Evolutionary conservation across 1,140 invertebrate species (phyloP).

Genomic region (Cherax destructor): DNA sequence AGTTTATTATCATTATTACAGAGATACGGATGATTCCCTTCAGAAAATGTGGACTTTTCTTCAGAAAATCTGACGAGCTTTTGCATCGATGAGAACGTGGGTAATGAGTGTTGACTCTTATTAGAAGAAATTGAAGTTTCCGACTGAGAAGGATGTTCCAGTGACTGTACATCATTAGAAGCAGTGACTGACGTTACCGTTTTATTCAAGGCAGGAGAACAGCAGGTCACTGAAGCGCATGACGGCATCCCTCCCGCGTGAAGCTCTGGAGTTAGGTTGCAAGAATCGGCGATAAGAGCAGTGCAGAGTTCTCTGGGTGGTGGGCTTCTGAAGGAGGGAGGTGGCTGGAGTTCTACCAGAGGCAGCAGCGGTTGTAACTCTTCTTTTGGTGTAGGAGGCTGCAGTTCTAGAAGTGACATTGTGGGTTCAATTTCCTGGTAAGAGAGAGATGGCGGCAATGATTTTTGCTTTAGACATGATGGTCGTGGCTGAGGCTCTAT

Average conservation of each 20-base stretch:
- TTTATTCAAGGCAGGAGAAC: not conserved
- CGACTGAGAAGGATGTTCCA: not conserved
- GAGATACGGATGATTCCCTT: not conserved
- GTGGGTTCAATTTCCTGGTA: not conserved
- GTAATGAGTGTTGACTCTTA: not conserved
- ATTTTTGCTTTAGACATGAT: not conserved
- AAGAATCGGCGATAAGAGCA: not conserved
- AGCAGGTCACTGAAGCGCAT: not conserved
- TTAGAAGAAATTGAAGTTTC: not conserved
- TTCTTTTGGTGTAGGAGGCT: slow-evolving; percentile 11
- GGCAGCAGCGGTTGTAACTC: slow-evolving; percentile 31
- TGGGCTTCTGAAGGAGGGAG: slow-evolving; percentile 49
- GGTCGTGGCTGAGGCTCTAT: not conserved
- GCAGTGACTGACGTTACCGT: not conserved
- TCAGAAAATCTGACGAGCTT: not conserved
- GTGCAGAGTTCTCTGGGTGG: not conserved
- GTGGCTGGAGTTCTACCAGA: slow-evolving; percentile 31
- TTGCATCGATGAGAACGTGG: not conserved
- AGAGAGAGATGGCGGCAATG: not conserved
- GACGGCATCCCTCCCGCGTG: not conserved
- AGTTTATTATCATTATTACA: not conserved
- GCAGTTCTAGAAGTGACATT: slow-evolving; percentile 26
- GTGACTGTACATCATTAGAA: not conserved
- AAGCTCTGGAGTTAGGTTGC: not conserved
- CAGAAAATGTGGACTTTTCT: not conserved